Conservation (phyloP, 2,113 vertebrate species). For the Vicugna pacos region DNA sequence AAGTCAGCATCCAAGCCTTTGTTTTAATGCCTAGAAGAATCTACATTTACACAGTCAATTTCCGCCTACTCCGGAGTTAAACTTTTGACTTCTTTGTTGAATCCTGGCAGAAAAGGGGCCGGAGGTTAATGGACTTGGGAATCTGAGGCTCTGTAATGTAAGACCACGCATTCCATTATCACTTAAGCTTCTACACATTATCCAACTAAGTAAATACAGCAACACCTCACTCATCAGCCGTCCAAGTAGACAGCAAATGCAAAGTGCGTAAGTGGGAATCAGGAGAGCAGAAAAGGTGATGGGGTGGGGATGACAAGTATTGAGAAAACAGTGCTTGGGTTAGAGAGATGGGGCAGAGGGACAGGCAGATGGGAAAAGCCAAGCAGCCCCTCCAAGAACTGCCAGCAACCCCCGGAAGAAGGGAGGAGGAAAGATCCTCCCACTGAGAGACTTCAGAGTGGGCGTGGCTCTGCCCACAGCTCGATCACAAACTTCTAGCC, state of each 20-base stretch:
- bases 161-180: not conserved
- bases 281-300: not conserved
- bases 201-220: not conserved
- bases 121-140: slow-evolving; percentile 6
- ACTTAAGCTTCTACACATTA: not conserved
- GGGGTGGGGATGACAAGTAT: not conserved
- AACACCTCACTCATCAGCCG: not conserved
- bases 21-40: not conserved
- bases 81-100: slow-evolving; percentile 42
- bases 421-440: not conserved
- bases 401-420: not conserved
- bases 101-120: not conserved
- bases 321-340: not conserved
- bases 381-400: not conserved
- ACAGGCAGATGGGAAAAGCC: not conserved
- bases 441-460: not conserved
- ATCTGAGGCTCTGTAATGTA: not conserved
- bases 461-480: not conserved
- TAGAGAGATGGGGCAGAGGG: not conserved
- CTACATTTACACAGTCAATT: not conserved
- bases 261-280: not conserved
- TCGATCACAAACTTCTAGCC: not conserved
- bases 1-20: not conserved
- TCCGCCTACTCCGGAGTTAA: not conserved
- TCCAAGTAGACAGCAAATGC: not conserved